phyloP scores from a whole-genome alignment of 2,113 vertebrate genomes.

The Rutilus rutilus region DNA sequence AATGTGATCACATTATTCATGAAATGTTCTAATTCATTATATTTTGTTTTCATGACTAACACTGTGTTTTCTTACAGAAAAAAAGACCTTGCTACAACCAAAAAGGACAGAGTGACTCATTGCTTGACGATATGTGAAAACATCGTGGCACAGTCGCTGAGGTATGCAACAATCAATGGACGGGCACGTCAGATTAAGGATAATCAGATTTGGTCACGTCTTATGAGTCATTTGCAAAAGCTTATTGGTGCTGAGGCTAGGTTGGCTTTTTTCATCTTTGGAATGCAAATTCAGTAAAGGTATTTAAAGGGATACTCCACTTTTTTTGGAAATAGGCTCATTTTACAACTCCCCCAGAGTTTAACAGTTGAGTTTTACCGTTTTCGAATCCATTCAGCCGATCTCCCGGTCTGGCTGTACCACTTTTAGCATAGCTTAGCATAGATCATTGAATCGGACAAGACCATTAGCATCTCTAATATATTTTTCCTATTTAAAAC shows the following conservation, averaged over 20 bases:
- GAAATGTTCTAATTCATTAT: background rate
- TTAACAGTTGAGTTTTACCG: no score
- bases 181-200: slow-evolving; percentile 7
- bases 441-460: no score
- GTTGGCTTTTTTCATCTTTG: background rate
- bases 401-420: no score
- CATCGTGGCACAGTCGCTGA: slow-evolving; percentile 94
- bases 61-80: slow-evolving; percentile 79
- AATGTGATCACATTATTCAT: no score
- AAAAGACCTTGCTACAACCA: slow-evolving; percentile 93
- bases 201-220: slow-evolving; percentile 18
- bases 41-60: background rate
- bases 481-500: no score
- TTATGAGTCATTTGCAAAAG: slow-evolving; percentile 32
- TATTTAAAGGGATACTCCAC: no score
- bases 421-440: no score
- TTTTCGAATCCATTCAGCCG: no score
- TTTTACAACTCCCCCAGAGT: no score
- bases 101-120: slow-evolving; percentile 96
- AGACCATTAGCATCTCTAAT: no score
- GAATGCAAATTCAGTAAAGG: background rate
- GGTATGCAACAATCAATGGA: slow-evolving; percentile 77
- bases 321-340: no score
- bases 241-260: background rate
- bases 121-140: slow-evolving; percentile 98